Evolutionary conservation across 2,113 vertebrate genomes (phyloP).

Genomic region (Noturus placidus): DNA sequence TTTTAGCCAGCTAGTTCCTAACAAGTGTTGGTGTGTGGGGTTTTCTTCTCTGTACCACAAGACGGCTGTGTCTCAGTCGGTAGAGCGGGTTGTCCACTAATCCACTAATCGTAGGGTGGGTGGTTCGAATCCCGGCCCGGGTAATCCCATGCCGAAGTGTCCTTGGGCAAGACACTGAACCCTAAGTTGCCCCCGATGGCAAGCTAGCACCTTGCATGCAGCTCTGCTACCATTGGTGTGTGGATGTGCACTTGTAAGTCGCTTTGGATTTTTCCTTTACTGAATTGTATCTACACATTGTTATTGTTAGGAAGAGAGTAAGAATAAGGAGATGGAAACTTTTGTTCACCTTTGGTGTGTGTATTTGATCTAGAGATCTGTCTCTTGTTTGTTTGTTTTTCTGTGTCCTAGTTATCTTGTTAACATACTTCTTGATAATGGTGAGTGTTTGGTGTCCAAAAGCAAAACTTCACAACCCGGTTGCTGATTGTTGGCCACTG

Average conservation of each 20-base stretch:
- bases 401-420: background rate
- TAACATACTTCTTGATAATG: background rate
- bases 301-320: background rate
- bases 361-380: background rate
- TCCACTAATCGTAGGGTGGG: too few species aligned
- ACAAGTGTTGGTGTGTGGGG: background rate
- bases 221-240: too few species aligned
- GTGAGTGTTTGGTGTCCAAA: background rate
- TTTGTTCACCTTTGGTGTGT: background rate
- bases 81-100: too few species aligned
- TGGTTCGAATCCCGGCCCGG: too few species aligned
- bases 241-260: too few species aligned
- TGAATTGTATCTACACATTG: background rate
- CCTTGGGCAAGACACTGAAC: too few species aligned
- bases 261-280: too few species aligned
- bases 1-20: background rate
- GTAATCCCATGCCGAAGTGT: too few species aligned
- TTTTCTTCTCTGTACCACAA: too few species aligned
- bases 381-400: background rate
- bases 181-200: too few species aligned
- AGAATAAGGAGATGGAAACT: background rate
- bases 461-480: background rate
- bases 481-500: conserved; percentile 21
- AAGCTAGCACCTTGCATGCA: too few species aligned
- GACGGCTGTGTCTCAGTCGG: too few species aligned